Percentiles rank a stretch among this genome's conserved stretches.
phyloP scores from a whole-genome alignment of 1,140 invertebrate genomes.

The Aphaenogaster floridana region DNA sequence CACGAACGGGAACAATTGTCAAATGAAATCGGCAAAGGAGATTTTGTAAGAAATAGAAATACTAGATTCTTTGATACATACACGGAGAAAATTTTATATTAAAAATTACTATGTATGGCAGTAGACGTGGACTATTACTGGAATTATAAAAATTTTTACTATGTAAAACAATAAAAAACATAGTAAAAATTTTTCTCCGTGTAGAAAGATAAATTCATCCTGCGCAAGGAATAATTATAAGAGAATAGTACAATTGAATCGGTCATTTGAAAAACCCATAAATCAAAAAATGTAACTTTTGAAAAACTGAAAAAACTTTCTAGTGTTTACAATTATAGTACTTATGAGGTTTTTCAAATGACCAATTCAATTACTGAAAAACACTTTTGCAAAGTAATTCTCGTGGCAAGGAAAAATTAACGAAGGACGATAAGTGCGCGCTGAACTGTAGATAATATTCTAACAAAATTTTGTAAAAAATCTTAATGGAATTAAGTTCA shows the following conservation, averaged over 20 bases:
- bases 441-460: neutral
- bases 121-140: no score
- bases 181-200: no score
- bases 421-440: neutral
- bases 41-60: neutral
- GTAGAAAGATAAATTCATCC: neutral
- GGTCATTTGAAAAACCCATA: no score
- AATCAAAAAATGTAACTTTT: no score
- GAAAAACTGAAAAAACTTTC: no score
- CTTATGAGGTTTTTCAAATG: no score
- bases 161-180: no score
- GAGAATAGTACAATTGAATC: neutral
- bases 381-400: neutral
- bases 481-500: neutral
- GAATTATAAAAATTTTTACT: no score
- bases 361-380: neutral
- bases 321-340: no score
- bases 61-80: neutral
- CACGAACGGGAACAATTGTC: neutral
- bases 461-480: neutral
- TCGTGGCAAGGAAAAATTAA: neutral
- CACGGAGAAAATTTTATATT: neutral
- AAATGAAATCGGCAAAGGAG: neutral
- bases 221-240: neutral
- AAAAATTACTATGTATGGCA: no score